Conservation (phyloP, 2,113 vertebrate genomes). For the Irena cyanogastra region DNA sequence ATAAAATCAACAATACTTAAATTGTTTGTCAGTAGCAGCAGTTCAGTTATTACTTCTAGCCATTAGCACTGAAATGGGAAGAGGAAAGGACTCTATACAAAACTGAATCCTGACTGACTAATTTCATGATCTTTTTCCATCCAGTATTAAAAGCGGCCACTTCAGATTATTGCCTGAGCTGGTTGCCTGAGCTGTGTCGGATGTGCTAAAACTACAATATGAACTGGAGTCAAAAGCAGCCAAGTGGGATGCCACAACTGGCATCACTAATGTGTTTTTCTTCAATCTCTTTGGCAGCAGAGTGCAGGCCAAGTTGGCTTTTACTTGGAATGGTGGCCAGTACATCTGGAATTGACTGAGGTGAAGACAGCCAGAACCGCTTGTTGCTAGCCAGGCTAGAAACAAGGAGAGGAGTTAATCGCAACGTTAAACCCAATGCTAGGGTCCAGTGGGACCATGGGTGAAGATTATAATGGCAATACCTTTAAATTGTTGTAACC, state of each 20-base stretch:
- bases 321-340: background rate
- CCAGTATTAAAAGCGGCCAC: background rate
- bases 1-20: background rate
- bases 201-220: background rate
- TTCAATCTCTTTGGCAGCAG: background rate
- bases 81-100: background rate
- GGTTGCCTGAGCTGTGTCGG: background rate
- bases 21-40: background rate
- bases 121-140: background rate
- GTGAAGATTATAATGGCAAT: background rate
- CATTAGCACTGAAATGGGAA: background rate
- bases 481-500: background rate
- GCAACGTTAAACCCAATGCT: background rate
- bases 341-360: background rate
- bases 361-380: background rate
- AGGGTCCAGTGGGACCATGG: background rate
- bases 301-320: background rate
- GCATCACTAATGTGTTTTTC: background rate
- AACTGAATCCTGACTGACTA: background rate
- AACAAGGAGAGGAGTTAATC: background rate
- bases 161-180: background rate
- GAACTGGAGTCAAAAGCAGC: background rate
- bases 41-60: background rate
- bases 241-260: background rate
- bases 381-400: background rate